Evolutionary conservation across 2,888 invertebrate genomes (phyloP), one percentile per base, ranked within the genome.

Genomic region (Idaea straminata): DNA sequence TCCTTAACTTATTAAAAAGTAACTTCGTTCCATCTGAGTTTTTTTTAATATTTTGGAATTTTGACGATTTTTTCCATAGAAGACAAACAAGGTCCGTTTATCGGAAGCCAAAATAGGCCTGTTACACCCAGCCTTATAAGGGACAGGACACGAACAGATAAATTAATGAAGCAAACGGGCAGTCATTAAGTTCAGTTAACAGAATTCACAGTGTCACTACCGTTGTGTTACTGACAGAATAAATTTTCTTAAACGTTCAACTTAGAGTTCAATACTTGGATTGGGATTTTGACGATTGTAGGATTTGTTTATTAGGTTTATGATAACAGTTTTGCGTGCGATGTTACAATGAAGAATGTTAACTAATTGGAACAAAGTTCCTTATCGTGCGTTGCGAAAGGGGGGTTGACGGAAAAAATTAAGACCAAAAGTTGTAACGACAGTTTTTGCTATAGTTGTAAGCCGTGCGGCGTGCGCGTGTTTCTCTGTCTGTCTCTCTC

Each of bases 171-270:
- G 71, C 72, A 77, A 81, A 83, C 78, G 81, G 76, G 78, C 83
- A 79, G 82, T 80, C 83, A 84, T 86, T 85, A 85, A 78, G 77
- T 80, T 77, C 82, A 83, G 81, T 83, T 83, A 83, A 80, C 83
- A 81, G 77, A 77, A 80, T 83, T 80, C 79, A 77, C 80, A 75
- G 76, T 79, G 82, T 79, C 80, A 78, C 75, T 72, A 74, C 66
- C 71, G 79, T 81, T 47, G 77, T 79, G 82, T 78, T 78, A 77
- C 77, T 77, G 81, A 78, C 77, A 71, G 77, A 82, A 83, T 84
- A 83, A 81, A 84, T 85, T 86, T 84, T 83, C 82, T 83, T 78
- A 64, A 60, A 73, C 75, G 72, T 72, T 82, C 71, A 76, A 69
- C 75, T 69, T 69, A 47, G 47, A 47, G 63, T 64, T 57, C 47